Percentiles rank a stretch among this genome's conserved stretches.
phyloP scores from a whole-genome alignment of 1,140 invertebrate genomes.

The Drosophila tropicalis region DNA sequence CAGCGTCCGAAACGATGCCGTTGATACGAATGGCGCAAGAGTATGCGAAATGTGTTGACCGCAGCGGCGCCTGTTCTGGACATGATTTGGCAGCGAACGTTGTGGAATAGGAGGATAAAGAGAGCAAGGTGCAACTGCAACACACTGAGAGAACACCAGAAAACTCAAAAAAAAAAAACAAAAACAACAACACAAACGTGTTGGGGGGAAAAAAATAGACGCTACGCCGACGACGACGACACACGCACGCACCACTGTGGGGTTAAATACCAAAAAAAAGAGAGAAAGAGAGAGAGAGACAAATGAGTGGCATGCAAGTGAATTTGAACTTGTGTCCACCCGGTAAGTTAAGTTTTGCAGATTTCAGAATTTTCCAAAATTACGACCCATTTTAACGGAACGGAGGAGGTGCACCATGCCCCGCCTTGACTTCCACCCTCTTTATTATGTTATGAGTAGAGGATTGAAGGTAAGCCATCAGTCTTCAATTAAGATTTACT shows the following conservation, averaged over 20 bases:
- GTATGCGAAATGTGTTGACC: conserved; percentile 64
- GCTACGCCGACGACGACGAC: not conserved
- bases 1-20: conserved; percentile 29
- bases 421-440: not conserved
- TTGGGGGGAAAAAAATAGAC: not conserved
- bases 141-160: not conserved
- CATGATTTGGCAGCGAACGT: conserved; percentile 38
- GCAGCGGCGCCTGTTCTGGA: conserved; percentile 65
- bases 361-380: not conserved
- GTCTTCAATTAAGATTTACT: not conserved
- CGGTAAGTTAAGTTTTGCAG: not conserved
- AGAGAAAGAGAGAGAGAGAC: too few species aligned
- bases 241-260: not conserved
- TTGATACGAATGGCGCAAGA: conserved; percentile 56
- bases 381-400: not conserved
- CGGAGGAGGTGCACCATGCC: not conserved
- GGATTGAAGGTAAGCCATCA: not conserved
- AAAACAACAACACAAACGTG: not conserved
- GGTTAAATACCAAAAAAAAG: not conserved
- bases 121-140: conserved; percentile 13
- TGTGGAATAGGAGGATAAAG: conserved; percentile 3
- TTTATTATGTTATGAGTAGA: not conserved
- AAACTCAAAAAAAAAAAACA: not conserved
- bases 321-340: not conserved
- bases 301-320: not conserved